These are phyloP conservation scores for Alces alces DNA, from an alignment of 2,113 vertebrate genomes.

Conservation along the genomic window DNA sequence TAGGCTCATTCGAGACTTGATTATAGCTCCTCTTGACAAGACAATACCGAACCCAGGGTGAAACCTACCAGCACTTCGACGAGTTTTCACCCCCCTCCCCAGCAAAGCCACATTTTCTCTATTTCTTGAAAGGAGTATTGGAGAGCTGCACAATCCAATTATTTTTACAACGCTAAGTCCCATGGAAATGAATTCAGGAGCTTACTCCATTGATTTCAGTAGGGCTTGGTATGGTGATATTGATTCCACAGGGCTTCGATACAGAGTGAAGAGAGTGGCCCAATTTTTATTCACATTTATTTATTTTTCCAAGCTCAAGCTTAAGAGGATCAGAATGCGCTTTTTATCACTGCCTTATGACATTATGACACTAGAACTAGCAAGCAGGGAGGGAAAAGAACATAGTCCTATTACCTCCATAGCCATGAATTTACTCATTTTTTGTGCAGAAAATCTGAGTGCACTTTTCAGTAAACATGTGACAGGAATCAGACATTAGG, in stretches of 20 bases:
- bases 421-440: neutral
- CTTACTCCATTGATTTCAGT: constrained; percentile 55
- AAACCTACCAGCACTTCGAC: constrained; percentile 28
- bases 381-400: neutral
- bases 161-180: constrained; percentile 61
- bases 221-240: constrained; percentile 34
- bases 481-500: neutral
- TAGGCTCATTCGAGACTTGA: constrained; percentile 60
- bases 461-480: neutral
- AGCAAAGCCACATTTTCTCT: constrained; percentile 63
- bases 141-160: constrained; percentile 54
- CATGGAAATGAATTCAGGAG: constrained; percentile 53
- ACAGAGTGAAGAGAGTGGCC: neutral
- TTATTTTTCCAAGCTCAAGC: neutral
- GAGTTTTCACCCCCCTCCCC: constrained; percentile 34
- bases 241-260: constrained; percentile 45
- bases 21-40: constrained; percentile 74
- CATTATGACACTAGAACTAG: constrained; percentile 11
- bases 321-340: constrained; percentile 40
- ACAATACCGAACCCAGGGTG: constrained; percentile 59
- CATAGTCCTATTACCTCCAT: neutral
- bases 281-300: neutral
- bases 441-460: neutral
- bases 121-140: constrained; percentile 48
- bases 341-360: neutral